Evolutionary conservation across 2,113 vertebrate species (phyloP).

Genomic region (Halcyon malimbica): DNA sequence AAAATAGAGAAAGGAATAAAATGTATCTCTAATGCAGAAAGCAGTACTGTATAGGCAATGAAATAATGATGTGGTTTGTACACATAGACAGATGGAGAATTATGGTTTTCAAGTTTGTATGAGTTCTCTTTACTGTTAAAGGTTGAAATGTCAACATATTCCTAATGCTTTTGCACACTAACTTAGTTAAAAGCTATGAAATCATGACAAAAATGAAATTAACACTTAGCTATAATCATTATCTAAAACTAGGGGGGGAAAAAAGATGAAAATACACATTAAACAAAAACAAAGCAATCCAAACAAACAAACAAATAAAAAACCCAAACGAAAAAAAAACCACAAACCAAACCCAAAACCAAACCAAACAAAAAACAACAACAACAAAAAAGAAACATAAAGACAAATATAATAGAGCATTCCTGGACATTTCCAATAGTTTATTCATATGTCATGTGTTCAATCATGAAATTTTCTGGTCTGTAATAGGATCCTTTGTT

Average conservation of each 20-base stretch:
- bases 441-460: background rate
- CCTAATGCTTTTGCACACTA: background rate
- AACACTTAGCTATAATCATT: background rate
- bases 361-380: background rate
- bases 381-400: too few relatives aligned
- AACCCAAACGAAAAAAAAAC: background rate
- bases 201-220: background rate
- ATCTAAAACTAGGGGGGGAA: background rate
- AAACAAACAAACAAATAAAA: background rate
- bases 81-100: background rate
- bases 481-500: background rate
- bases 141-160: background rate
- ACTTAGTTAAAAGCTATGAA: background rate
- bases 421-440: background rate
- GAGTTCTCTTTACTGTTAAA: background rate
- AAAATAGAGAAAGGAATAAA: slow-evolving; percentile 8
- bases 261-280: background rate
- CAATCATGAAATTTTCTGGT: background rate
- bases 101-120: background rate
- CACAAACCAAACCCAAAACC: background rate
- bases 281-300: background rate
- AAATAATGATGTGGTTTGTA: background rate
- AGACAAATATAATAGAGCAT: background rate
- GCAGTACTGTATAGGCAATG: background rate
- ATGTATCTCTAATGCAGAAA: background rate